Percentiles rank a stretch among this genome's conserved stretches.
These are phyloP conservation scores for Sminthurinus aureus DNA, from an alignment of 2,888 invertebrate genomes.

Conservation along the genomic window DNA sequence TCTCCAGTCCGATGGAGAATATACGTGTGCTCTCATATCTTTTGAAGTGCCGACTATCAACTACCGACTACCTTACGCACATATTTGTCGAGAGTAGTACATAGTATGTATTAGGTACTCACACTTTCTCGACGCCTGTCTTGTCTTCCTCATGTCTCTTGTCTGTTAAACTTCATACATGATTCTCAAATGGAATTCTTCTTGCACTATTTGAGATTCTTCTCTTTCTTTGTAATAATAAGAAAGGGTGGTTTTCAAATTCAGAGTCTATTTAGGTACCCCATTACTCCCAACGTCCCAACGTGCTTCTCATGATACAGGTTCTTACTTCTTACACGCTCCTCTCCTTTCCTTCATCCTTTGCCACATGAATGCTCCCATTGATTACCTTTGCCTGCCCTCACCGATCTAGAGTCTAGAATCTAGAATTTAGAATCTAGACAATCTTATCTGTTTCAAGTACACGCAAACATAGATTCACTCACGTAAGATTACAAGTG, in stretches of 20 bases:
- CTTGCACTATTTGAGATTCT: background rate
- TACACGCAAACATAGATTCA: constrained; percentile 3
- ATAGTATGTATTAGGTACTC: too few species aligned
- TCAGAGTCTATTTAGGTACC: background rate
- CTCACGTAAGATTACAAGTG: background rate
- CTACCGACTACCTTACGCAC: too few species aligned
- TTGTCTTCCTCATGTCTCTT: background rate
- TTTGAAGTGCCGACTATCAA: too few species aligned
- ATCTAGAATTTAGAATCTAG: background rate
- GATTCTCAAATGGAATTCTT: constrained; percentile 21
- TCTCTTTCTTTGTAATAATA: constrained; percentile 21
- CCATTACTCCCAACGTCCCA: too few species aligned
- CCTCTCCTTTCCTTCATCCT: background rate
- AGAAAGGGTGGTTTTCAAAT: constrained; percentile 29
- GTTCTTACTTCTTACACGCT: background rate
- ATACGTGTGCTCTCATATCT: too few species aligned
- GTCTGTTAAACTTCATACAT: background rate
- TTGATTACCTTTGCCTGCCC: constrained; percentile 25
- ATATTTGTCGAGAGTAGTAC: too few species aligned
- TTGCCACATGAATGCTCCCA: constrained; percentile 22
- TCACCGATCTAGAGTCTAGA: background rate
- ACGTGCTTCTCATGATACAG: background rate
- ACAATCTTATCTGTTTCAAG: constrained; percentile 13
- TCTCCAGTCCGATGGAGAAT: background rate
- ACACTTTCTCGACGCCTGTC: too few species aligned